A percentile compares a stretch with the other conserved stretches of the same genome.
These are phyloP conservation scores for Coremacera marginata DNA, from an alignment of 2,888 invertebrate genomes.

Conservation along the genomic window DNA sequence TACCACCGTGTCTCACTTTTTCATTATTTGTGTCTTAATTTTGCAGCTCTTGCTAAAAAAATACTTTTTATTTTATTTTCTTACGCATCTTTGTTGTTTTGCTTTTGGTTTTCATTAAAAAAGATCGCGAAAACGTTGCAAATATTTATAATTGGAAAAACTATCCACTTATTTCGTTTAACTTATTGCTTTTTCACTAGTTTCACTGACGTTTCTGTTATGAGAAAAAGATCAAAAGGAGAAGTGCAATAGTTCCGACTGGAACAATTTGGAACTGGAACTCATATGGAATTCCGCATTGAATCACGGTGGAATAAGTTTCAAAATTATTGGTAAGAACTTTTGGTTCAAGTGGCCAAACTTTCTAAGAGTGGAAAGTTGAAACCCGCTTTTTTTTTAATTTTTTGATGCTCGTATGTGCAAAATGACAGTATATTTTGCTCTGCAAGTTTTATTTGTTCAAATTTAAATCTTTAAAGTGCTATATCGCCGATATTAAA, in stretches of 20 bases:
- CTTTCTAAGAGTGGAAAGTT: no score
- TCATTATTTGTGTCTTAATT: no score
- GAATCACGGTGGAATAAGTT: background rate
- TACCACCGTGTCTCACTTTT: background rate
- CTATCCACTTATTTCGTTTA: background rate
- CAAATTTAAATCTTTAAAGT: no score
- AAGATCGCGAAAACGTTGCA: constrained; percentile 1
- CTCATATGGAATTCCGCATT: background rate
- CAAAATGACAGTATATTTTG: no score
- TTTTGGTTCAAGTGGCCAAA: no score
- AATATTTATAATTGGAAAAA: constrained; percentile 15
- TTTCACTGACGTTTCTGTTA: constrained; percentile 24
- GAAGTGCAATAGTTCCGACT: background rate
- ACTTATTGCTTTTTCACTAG: background rate
- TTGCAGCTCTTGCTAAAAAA: no score
- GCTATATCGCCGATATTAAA: no score
- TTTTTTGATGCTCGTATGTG: no score
- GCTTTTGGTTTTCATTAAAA: background rate
- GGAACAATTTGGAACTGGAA: constrained; percentile 4
- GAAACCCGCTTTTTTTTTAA: no score
- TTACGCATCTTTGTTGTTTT: background rate
- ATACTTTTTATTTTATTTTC: background rate
- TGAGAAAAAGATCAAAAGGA: background rate
- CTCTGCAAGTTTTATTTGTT: no score
- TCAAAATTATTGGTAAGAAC: no score